Base-by-base conservation (phyloP, 2,888 invertebrate species). In the Proisotoma minuta region DNA sequence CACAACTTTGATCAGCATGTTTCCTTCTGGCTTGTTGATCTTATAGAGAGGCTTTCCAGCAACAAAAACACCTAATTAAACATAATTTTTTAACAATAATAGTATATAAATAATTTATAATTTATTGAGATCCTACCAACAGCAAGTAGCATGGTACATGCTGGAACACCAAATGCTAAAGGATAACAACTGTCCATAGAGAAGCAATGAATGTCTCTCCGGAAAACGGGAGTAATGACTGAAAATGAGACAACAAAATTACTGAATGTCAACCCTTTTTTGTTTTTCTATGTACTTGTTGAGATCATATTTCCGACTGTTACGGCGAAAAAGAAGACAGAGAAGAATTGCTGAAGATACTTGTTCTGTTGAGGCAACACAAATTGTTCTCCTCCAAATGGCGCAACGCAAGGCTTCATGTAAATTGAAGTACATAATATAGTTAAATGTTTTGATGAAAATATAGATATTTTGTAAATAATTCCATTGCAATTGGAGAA, bases 371-470 rank as follows among this genome's bases (percentile, higher is more conserved):
- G 85, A 0, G 89, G 89, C 49, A 90, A 72, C 49, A 84, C 81
- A 78, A 95, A 94, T 79, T 95, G 97, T 77, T 97, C 96, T 0
- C 95, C 96, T 0, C 96, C 97, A 77, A 97, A 95, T 0, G 96
- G 91, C 0, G 92, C 62, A 57, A 57, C 23, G 10, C 29, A n/a
- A n/a, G n/a, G n/a, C n/a, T n/a, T n/a, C n/a, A n/a, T n/a, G n/a
- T n/a, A n/a, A n/a, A n/a, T n/a, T n/a, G n/a, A n/a, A n/a, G n/a
- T n/a, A n/a, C n/a, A n/a, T n/a, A n/a, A n/a, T n/a, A n/a, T n/a
- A n/a, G n/a, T n/a, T n/a, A n/a, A n/a, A n/a, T n/a, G n/a, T n/a
- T n/a, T n/a, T n/a, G n/a, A n/a, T n/a, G n/a, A n/a, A n/a, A 34
- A 34, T 34, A 8, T 8, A 12, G 4, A 24, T 22, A 51, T 51